Evolutionary conservation across 2,797 vertebrate genomes (phyloP).

Genomic region (Schizothorax lantsangensis): DNA sequence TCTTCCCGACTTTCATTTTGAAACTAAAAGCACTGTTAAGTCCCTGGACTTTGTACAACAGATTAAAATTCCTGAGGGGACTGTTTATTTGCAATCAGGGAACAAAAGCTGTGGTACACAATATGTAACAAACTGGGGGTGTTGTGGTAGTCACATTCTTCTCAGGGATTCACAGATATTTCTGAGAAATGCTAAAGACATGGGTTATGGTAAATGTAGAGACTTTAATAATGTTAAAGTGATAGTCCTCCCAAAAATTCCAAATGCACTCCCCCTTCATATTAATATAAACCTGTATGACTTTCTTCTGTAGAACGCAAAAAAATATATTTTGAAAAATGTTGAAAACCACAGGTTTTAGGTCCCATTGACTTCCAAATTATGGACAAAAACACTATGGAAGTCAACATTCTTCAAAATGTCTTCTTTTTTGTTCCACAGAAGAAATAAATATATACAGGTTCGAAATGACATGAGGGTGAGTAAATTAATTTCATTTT

Average conservation of each 20-base stretch:
- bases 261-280: neutral
- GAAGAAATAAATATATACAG: too few relatives aligned
- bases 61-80: constrained; percentile 76
- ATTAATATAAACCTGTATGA: neutral
- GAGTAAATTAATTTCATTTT: too few relatives aligned
- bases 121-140: constrained; percentile 66
- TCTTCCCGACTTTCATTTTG: constrained; percentile 44
- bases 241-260: neutral
- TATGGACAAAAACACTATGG: neutral
- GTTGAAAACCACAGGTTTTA: neutral
- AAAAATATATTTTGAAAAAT: neutral
- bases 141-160: constrained; percentile 50
- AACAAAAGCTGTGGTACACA: constrained; percentile 67
- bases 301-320: neutral
- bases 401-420: too few relatives aligned
- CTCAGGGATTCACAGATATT: constrained; percentile 13
- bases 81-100: constrained; percentile 71
- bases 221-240: neutral
- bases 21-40: constrained; percentile 59
- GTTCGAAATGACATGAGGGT: too few relatives aligned
- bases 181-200: constrained; percentile 4
- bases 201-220: neutral
- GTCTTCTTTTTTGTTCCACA: too few relatives aligned
- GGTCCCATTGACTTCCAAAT: neutral
- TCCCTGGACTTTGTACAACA: constrained; percentile 74